A percentile compares a stretch with the other conserved stretches of the same genome.
Conservation (phyloP, 2,113 vertebrate species). For the Euleptes europaea region DNA sequence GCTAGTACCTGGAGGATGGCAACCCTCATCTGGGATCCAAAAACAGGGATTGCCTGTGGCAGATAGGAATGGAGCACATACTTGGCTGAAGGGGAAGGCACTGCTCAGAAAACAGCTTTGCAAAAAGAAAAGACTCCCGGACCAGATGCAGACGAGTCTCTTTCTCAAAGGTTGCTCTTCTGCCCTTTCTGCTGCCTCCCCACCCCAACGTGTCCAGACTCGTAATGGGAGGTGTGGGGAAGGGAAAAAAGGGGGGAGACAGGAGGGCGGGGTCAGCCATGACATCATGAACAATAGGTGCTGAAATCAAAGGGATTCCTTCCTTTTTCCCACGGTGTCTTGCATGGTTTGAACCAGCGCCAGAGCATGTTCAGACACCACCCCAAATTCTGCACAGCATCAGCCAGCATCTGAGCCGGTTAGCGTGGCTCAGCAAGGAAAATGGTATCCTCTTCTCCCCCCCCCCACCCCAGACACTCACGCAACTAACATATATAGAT, state of each 20-base stretch:
- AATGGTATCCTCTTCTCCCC: too few relatives aligned
- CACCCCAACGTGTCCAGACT: conserved; percentile 45
- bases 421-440: neutral
- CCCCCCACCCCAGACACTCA: neutral
- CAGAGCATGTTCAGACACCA: neutral
- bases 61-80: too few relatives aligned
- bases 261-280: neutral
- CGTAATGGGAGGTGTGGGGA: neutral
- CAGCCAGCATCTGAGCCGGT: neutral
- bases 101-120: neutral
- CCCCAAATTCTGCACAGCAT: neutral
- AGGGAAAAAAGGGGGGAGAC: neutral
- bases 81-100: neutral
- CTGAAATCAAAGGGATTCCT: conserved; percentile 33
- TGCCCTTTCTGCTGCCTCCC: conserved; percentile 19
- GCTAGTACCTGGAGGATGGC: too few relatives aligned
- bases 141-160: neutral
- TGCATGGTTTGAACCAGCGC: neutral
- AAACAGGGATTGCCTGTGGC: too few relatives aligned
- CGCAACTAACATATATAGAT: neutral
- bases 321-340: conserved; percentile 69
- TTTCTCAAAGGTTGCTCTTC: neutral
- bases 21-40: too few relatives aligned
- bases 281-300: conserved; percentile 46
- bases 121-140: neutral